Evolutionary conservation across 2,888 invertebrate species (phyloP), one percentile per base, ranked within the genome.

Genomic region (Spilarctia lutea): DNA sequence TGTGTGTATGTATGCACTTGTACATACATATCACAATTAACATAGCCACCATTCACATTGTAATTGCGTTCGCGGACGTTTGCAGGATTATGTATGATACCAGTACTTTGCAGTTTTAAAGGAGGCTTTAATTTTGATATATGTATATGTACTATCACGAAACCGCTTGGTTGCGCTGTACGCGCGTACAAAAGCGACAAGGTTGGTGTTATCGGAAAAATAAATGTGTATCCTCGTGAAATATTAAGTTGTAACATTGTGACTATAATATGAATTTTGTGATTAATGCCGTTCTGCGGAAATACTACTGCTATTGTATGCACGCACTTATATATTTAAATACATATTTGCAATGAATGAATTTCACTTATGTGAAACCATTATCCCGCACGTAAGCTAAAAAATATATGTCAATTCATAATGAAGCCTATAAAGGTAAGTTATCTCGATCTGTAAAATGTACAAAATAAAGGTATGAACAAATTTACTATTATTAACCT

Each of bases 141-240:
- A 76, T 78, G 75, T 69, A 75, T 66, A 76, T 78, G 75, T 69
- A 75, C 66, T 81, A 76, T 82, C 73, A 72, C 65, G 68, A 74
- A 75, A 68, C 74, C 65, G 73, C 73, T 71, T 66, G 76, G 79
- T 76, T 77, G 74, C 75, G 76, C 70, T 68, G n/a, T n/a, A n/a
- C n/a, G 70, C 73, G 75, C 74, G 74, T 75, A 80, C 69, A 75
- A 71, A 75, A 73, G 71, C 71, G 79, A 80, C 75, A 80, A 73
- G 78, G 65, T 77, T 69, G 74, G 76, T 79, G 76, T 78, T 82
- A 80, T 83, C 80, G 72, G 73, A 72, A 67, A 82, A 78, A 82
- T 80, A 45, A 75, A 81, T 78, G 65, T 69, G 71, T 68, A 73
- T 63, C 45, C 76, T 77, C 78, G 75, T 79, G 77, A 77, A 80